phyloP scores from a whole-genome alignment of 2,888 invertebrate genomes.

The Schizaphis graminum region DNA sequence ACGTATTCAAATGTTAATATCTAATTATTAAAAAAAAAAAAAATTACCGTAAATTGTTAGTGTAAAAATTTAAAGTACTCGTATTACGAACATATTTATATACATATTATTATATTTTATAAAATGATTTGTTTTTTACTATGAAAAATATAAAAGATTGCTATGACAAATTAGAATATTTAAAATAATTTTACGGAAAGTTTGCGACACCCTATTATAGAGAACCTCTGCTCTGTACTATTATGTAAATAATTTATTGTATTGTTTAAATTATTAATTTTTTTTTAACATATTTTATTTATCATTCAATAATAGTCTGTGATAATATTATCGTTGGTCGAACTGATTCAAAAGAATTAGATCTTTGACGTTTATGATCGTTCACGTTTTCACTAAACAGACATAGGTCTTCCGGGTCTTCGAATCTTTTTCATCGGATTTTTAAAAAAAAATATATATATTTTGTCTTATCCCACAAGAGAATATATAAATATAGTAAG shows the following conservation, averaged over 20 bases:
- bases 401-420: no score
- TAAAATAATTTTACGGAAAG: no score
- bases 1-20: neutral
- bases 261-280: neutral
- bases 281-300: neutral
- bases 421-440: neutral
- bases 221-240: neutral
- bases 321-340: neutral
- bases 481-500: no score
- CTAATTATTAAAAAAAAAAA: neutral
- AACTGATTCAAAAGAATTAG: neutral
- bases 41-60: neutral
- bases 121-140: no score
- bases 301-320: neutral
- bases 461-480: neutral
- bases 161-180: no score
- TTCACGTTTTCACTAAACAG: neutral
- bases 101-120: no score
- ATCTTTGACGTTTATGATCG: neutral
- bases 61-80: neutral
- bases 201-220: no score
- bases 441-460: neutral
- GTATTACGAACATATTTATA: no score
- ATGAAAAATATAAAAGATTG: no score
- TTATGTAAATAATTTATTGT: neutral